These are phyloP conservation scores for Lepidocyrtoides sp. DNA, from an alignment of 2,888 invertebrate genomes.

Conservation along the genomic window DNA sequence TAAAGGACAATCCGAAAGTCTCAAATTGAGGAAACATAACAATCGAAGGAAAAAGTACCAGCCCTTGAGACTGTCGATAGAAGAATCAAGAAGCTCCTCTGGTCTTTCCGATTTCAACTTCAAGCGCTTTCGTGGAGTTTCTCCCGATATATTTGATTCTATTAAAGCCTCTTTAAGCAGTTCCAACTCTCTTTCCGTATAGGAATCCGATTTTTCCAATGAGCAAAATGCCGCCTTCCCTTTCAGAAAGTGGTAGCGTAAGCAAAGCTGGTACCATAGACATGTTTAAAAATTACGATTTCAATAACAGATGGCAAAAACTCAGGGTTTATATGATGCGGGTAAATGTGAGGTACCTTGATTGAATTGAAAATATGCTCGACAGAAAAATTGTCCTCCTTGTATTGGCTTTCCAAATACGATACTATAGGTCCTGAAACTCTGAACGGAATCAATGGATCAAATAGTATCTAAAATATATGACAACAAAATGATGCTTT, in stretches of 20 bases:
- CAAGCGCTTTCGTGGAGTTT: slow-evolving; percentile 50
- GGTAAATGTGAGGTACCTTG: slow-evolving; percentile 39
- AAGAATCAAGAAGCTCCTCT: neutral
- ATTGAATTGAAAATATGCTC: slow-evolving; percentile 61
- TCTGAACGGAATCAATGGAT: slow-evolving; percentile 56
- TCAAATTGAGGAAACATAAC: slow-evolving; percentile 39
- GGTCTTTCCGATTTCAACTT: neutral
- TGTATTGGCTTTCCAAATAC: slow-evolving; percentile 73
- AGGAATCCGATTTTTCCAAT: neutral
- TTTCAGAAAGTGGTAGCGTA: slow-evolving; percentile 80
- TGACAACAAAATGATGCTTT: neutral
- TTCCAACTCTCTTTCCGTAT: slow-evolving; percentile 24
- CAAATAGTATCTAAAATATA: slow-evolving; percentile 72
- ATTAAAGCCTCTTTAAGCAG: neutral
- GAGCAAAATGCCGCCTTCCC: slow-evolving; percentile 79
- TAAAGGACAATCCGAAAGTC: slow-evolving; percentile 46
- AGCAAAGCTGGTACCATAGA: slow-evolving; percentile 80
- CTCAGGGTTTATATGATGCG: too few species aligned
- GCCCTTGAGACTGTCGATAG: neutral
- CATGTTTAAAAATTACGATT: too few species aligned
- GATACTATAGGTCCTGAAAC: slow-evolving; percentile 78
- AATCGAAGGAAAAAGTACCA: slow-evolving; percentile 49
- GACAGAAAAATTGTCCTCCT: slow-evolving; percentile 78
- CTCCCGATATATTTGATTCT: neutral
- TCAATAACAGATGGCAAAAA: too few species aligned